Evolutionary conservation across 2,888 invertebrate genomes (phyloP).

Genomic region (Eledone cirrhosa): DNA sequence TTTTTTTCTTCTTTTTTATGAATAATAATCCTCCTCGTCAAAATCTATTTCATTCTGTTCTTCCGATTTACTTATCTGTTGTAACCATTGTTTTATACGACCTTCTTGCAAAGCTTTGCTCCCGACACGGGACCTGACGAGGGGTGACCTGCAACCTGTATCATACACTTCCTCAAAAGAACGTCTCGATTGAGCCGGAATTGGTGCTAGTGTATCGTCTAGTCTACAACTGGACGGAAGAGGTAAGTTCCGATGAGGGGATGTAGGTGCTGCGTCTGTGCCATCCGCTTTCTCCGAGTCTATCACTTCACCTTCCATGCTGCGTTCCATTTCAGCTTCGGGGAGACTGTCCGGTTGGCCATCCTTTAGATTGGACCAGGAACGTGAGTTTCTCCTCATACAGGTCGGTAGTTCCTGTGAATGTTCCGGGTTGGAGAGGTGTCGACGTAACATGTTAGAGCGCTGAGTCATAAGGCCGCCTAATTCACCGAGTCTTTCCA

Average conservation of each 20-base stretch:
- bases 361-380: constrained; percentile 39
- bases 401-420: constrained; percentile 13
- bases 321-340: constrained; percentile 19
- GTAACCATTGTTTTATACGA: constrained; percentile 22
- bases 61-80: background rate
- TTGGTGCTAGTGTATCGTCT: background rate
- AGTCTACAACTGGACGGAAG: background rate
- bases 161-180: constrained; percentile 18
- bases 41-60: background rate
- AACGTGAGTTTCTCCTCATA: constrained; percentile 37
- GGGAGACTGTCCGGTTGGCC: constrained; percentile 31
- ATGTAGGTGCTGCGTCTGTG: background rate
- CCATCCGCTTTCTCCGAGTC: constrained; percentile 6
- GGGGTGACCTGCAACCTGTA: constrained; percentile 23
- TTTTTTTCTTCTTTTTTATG: background rate
- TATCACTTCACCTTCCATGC: constrained; percentile 5
- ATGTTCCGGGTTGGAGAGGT: constrained; percentile 42
- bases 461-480: constrained; percentile 9
- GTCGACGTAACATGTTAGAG: constrained; percentile 35
- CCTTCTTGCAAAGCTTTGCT: constrained; percentile 26
- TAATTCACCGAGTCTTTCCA: constrained; percentile 30
- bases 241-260: background rate
- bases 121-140: constrained; percentile 21
- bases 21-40: constrained; percentile 20
- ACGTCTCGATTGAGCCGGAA: background rate